Conservation (phyloP, 2,888 invertebrate species). For the Lampropteryx suffumata region DNA sequence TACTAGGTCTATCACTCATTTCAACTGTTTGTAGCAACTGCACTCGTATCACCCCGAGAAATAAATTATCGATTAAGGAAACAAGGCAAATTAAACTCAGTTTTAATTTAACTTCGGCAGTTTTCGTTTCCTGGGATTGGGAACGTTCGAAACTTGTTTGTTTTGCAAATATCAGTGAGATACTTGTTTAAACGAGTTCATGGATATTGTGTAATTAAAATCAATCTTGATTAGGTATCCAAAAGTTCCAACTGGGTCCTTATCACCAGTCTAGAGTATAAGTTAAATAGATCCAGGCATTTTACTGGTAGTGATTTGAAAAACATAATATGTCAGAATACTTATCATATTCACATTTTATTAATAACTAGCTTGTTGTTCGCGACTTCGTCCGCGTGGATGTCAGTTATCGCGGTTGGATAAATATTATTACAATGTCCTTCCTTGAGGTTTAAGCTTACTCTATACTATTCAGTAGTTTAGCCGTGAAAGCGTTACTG, state of each 20-base stretch:
- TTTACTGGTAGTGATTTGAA: too few species aligned
- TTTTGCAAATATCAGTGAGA: slow-evolving; percentile 17
- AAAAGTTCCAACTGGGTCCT: background rate
- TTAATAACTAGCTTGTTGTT: too few species aligned
- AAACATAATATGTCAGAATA: too few species aligned
- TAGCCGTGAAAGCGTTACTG: too few species aligned
- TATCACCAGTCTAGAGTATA: background rate
- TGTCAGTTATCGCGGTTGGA: too few species aligned
- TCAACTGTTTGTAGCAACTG: slow-evolving; percentile 42
- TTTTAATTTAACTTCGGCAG: slow-evolving; percentile 66
- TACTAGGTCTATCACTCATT: slow-evolving; percentile 4
- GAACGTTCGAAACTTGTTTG: slow-evolving; percentile 27
- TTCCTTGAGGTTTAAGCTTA: too few species aligned
- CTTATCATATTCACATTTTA: too few species aligned
- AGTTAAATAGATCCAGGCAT: background rate
- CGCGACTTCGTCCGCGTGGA: too few species aligned
- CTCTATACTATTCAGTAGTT: too few species aligned
- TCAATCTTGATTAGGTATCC: background rate
- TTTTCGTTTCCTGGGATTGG: slow-evolving; percentile 60
- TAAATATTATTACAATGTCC: too few species aligned
- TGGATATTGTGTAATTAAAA: slow-evolving; percentile 5
- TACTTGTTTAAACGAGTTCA: slow-evolving; percentile 14
- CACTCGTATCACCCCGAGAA: slow-evolving; percentile 44
- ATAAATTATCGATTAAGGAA: slow-evolving; percentile 52
- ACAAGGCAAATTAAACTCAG: slow-evolving; percentile 42